phyloP scores from a whole-genome alignment of 2,888 invertebrate genomes.

The Encarsia formosa region DNA sequence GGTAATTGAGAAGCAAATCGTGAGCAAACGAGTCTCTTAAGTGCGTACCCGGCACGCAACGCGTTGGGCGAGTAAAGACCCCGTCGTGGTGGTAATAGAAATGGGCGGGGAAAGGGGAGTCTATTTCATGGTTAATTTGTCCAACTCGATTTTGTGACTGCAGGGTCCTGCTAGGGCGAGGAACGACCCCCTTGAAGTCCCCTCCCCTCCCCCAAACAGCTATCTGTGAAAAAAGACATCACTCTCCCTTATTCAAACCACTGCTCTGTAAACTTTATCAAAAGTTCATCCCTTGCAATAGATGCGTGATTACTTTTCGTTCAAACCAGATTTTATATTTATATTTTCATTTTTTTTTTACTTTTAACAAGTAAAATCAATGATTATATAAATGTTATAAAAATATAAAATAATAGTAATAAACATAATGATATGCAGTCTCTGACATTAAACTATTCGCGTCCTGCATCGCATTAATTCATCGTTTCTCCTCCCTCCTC shows the following conservation, averaged over 20 bases:
- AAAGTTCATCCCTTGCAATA: neutral
- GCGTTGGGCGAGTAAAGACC: neutral
- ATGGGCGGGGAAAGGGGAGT: slow-evolving; percentile 48
- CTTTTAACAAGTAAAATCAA: too few relatives aligned
- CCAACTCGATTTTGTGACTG: slow-evolving; percentile 47
- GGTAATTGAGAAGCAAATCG: too few relatives aligned
- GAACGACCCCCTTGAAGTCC: slow-evolving; percentile 2
- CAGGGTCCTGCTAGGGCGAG: neutral
- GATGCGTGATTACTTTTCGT: neutral
- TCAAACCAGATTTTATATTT: too few relatives aligned
- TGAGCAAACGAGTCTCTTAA: too few relatives aligned
- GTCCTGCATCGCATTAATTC: too few relatives aligned
- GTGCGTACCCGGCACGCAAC: too few relatives aligned
- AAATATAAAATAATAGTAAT: too few relatives aligned
- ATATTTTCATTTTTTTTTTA: too few relatives aligned
- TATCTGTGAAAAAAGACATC: neutral
- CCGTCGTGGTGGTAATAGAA: slow-evolving; percentile 6
- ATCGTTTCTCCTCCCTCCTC: slow-evolving; percentile 1
- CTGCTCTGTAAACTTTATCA: neutral
- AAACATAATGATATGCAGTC: too few relatives aligned
- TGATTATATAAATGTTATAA: too few relatives aligned
- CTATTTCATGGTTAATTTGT: slow-evolving; percentile 54
- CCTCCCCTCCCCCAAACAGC: neutral
- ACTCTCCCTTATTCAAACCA: neutral
- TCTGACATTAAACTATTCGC: too few relatives aligned